Percentiles rank a stretch among this genome's conserved stretches.
phyloP scores from a whole-genome alignment of 64 coral and sea anemone species.

The Astreopora myriophthalma region DNA sequence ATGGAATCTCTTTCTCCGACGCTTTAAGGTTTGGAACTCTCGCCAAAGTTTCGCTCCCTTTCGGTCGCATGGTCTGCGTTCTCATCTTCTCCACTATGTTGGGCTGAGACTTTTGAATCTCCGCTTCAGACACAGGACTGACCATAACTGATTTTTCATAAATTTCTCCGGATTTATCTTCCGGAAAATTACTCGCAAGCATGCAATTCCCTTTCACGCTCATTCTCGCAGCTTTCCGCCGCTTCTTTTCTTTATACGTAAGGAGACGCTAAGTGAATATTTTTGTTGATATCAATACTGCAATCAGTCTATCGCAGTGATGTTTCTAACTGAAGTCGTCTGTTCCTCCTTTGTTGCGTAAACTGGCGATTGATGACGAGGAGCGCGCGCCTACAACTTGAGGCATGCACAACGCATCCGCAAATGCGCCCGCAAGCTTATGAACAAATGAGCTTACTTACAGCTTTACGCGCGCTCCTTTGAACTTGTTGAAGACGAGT shows the following conservation, averaged over 20 bases:
- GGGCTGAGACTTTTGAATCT: background rate
- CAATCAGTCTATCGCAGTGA: too few relatives aligned
- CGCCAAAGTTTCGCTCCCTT: background rate
- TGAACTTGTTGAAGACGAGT: too few relatives aligned
- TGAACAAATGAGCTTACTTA: too few relatives aligned
- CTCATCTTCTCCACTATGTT: too few relatives aligned
- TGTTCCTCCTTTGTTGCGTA: background rate
- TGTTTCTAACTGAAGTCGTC: background rate
- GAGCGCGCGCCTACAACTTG: slow-evolving; percentile 16
- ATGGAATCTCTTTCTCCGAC: background rate
- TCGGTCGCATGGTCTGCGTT: background rate
- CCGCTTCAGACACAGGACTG: background rate
- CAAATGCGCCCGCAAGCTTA: too few relatives aligned
- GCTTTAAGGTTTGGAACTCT: too few relatives aligned
- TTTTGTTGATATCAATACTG: background rate
- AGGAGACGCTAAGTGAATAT: background rate
- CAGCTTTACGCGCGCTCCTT: too few relatives aligned
- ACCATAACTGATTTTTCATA: background rate
- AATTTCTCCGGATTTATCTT: background rate
- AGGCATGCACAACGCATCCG: too few relatives aligned
- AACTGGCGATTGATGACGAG: background rate
- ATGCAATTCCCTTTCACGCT: background rate
- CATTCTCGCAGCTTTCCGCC: background rate
- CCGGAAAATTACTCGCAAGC: background rate
- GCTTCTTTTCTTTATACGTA: background rate